Base-by-base conservation (phyloP, 2,888 invertebrate species). In the Troilus luridus region DNA sequence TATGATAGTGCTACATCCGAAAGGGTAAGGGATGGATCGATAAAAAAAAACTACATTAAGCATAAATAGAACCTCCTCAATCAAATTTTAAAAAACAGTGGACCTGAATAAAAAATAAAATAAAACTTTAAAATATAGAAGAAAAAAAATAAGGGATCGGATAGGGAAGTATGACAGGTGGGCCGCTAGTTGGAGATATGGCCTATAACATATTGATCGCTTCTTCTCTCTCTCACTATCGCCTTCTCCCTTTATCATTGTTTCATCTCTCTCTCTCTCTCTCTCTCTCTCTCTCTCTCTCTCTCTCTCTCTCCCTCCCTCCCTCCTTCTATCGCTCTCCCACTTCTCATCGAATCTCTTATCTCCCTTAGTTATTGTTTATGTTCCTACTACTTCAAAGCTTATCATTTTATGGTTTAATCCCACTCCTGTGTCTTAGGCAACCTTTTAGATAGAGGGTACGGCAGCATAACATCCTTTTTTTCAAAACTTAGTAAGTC, bases 211-310 rank as follows among this genome's bases (percentile, higher is more conserved):
- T 64, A 88, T 88, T 64, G 54, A 88, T 88, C 64, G 92, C 91
- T 92, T 91, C 91, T 91, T 92, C 88, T 91, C 92, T 67, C 89
- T 88, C 62, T 27, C 88, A 21, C 88, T 41, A 41, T 41, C 41
- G 41, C 41, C 41, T 41, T 88, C 88, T 88, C 56, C 56, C 88
- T 88, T 58, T 88, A 27, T 88, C 88, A 19, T 54, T 88, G 58
- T 58, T n/a, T n/a, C n/a, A n/a, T 60, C 88, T 88, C 88, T 60
- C 88, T 88, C 88, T 59, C 62, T 41, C 88, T 62, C 62, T 41
- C 88, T 41, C 88, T 1, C 88, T 14, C 41, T 41, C 88, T 64
- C 88, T 54, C 88, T 54, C 64, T 7, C 88, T 54, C 54, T 21
- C 88, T 54, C 11, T 88, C 88, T 64, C 88, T 54, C 64, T 62